Evolutionary conservation across 2,797 vertebrate genomes (phyloP).

Genomic region (Morelia viridis): DNA sequence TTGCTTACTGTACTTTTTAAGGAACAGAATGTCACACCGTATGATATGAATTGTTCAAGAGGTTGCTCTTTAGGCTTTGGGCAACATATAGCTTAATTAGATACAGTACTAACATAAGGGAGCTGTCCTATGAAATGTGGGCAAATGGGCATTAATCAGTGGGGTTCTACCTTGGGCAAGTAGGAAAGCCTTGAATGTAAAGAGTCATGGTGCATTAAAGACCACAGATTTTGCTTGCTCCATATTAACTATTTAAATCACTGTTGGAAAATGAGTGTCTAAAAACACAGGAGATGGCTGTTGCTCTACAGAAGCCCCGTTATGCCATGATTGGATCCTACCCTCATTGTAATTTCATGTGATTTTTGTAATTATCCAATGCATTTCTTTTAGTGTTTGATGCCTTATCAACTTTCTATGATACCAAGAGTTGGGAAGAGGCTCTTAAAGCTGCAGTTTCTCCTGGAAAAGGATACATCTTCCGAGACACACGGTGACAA

Average conservation of each 20-base stretch:
- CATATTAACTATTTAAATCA: not conserved
- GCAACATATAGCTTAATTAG: not conserved
- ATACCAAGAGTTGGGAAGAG: constrained; percentile 82
- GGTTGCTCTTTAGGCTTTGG: not conserved
- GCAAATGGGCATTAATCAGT: not conserved
- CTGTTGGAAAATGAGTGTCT: not conserved
- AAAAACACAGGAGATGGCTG: not conserved
- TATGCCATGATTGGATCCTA: not conserved
- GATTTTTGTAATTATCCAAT: constrained; percentile 2
- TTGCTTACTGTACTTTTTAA: not conserved
- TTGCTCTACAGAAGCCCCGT: not conserved
- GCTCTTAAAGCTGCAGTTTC: constrained; percentile 84
- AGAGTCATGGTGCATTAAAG: not conserved
- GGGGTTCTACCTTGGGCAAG: not conserved
- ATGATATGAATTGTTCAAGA: not conserved
- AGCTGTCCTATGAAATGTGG: too few relatives aligned
- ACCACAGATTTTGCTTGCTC: not conserved
- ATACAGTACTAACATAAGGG: too few relatives aligned
- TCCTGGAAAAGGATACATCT: constrained; percentile 82
- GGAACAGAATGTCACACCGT: not conserved
- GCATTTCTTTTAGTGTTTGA: constrained; percentile 81
- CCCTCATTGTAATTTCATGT: not conserved
- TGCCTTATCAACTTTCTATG: constrained; percentile 78
- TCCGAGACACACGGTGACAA: constrained; percentile 50
- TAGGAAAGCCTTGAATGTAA: not conserved